Base-by-base conservation (phyloP, 2,113 vertebrate genomes). In the Protobothrops flavoviridis region DNA sequence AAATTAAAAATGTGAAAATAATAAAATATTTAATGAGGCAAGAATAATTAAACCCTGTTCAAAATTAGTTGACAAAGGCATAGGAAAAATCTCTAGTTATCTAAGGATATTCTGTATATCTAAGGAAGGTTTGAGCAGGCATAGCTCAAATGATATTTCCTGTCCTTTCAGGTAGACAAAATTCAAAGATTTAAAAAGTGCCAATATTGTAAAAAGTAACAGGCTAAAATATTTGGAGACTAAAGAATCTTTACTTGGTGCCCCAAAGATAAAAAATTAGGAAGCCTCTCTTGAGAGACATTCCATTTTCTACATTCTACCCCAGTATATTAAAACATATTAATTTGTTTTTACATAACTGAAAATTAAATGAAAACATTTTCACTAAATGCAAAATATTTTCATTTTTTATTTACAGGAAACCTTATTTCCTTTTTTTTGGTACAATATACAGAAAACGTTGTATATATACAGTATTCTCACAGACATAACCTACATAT, bases 301-400 rank as follows among this genome's bases (percentile, higher is more conserved):
- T 6, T 87, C 52, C 20, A 56, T 56, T n/a, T 55, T 4, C 52
- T 21, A 52, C 4, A 12, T 55, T 21, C 21, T 12, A 39, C 88
- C 21, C 24, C 23, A 57, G 23, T 39, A 17, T 88, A 21, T 39
- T 10, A 57, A 87, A 87, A 52, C 45, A 3, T 3, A 13, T 50
- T 4, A 9, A 48, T 48, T 86, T 86, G 4, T 59, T 59, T 85
- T 50, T 29, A 50, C 12, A 29, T 50, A 50, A 3, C 85, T 87
- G 85, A 7, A 24, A 33, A 21, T 57, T 61, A 61, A 92, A 50
- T 87, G 5, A 87, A 33, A 39, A 85, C 5, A 57, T 24, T 92
- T 96, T 95, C 94, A 94, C 87, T 85, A 48, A 39, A 53, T 12
- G 93, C 64, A 92, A 45, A 90, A 33, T 81, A 17, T 26, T 52